These are phyloP conservation scores for Lacanobia wlatinum DNA, from an alignment of 2,888 invertebrate species.

Conservation along the genomic window DNA sequence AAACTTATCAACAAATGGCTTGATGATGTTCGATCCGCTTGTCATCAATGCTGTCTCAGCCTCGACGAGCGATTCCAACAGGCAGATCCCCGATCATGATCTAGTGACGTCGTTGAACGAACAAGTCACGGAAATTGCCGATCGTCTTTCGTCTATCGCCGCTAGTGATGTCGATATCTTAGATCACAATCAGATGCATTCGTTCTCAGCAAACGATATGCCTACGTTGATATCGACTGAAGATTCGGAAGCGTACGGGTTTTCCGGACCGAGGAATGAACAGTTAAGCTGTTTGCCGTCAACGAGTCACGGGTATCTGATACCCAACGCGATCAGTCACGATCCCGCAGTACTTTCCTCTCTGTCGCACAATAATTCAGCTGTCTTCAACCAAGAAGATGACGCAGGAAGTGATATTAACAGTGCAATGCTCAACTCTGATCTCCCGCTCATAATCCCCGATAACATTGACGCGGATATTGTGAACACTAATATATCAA, in stretches of 20 bases:
- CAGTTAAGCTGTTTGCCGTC: conserved; percentile 90
- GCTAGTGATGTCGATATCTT: conserved; percentile 81
- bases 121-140: conserved; percentile 88
- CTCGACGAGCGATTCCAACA: conserved; percentile 75
- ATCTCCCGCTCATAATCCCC: conserved; percentile 83
- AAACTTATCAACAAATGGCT: conserved; percentile 86
- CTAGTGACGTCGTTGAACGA: conserved; percentile 88
- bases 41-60: conserved; percentile 84
- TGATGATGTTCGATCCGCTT: conserved; percentile 89
- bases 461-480: conserved; percentile 85
- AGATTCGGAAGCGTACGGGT: conserved; percentile 75
- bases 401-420: conserved; percentile 73
- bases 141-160: conserved; percentile 85
- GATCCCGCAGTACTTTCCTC: conserved; percentile 90
- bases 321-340: conserved; percentile 92
- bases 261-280: conserved; percentile 81
- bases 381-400: conserved; percentile 85
- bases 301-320: conserved; percentile 92
- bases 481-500: conserved; percentile 90
- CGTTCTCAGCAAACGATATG: conserved; percentile 87
- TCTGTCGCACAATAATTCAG: conserved; percentile 87
- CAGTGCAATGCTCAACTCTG: conserved; percentile 76
- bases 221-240: conserved; percentile 82
- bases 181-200: conserved; percentile 81
- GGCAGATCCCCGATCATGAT: conserved; percentile 86